Evolutionary conservation across 1,140 invertebrate species (phyloP).

Genomic region (Linepithema humile): DNA sequence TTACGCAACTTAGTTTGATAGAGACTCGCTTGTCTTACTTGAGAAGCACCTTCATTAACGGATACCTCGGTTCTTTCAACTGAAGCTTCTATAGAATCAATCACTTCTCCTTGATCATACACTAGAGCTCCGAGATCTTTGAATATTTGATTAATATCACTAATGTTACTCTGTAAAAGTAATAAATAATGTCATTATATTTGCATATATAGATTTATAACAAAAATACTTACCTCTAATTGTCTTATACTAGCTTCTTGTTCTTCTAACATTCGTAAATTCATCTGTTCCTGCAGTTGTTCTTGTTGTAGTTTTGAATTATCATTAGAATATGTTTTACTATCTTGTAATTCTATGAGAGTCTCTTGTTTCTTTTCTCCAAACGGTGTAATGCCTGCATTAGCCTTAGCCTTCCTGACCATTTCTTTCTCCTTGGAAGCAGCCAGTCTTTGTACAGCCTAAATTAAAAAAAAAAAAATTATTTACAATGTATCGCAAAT

Average conservation of each 20-base stretch:
- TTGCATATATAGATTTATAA: conserved; percentile 84
- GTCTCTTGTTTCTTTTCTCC: conserved; percentile 86
- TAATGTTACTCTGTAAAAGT: conserved; percentile 93
- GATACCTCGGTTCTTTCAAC: conserved; percentile 95
- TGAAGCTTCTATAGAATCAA: conserved; percentile 98
- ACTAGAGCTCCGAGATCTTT: conserved; percentile 98
- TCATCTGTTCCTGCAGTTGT: conserved; percentile 93
- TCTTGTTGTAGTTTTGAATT: conserved; percentile 85
- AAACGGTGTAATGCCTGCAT: conserved; percentile 84
- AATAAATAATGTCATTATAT: neutral
- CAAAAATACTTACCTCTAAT: conserved; percentile 90
- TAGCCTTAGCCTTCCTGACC: conserved; percentile 88
- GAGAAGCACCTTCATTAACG: conserved; percentile 92
- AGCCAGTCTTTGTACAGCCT: conserved; percentile 90
- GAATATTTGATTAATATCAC: conserved; percentile 99
- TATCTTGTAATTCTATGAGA: conserved; percentile 88
- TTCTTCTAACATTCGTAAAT: conserved; percentile 94
- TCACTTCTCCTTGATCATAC: conserved; percentile 97
- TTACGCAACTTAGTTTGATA: conserved; percentile 95
- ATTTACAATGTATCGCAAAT: neutral
- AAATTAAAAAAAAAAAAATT: conserved; percentile 30
- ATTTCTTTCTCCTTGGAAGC: conserved; percentile 94
- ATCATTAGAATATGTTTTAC: conserved; percentile 75
- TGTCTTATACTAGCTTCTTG: conserved; percentile 95
- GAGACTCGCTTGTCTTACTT: conserved; percentile 92